Conservation (phyloP, 2,797 vertebrate species). For the Macropus fuliginosus region DNA sequence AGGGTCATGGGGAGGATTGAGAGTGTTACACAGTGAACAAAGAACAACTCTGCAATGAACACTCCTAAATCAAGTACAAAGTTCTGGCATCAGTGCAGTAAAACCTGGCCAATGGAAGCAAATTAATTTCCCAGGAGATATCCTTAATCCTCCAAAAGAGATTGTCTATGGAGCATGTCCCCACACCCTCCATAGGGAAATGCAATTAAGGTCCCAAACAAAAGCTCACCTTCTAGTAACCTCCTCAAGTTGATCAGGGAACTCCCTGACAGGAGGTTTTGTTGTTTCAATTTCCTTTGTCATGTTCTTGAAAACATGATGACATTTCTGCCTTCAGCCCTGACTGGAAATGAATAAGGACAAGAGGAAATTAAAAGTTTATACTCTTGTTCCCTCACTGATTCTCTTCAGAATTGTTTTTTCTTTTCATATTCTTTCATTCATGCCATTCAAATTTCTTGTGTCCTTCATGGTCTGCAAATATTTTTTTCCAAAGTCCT, state of each 20-base stretch:
- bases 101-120: neutral
- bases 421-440: neutral
- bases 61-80: neutral
- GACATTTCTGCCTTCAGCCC: neutral
- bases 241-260: neutral
- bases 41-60: neutral
- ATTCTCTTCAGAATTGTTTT: neutral
- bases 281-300: neutral
- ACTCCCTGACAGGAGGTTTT: constrained; percentile 8
- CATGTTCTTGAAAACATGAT: neutral
- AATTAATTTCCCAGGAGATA: neutral
- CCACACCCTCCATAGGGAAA: neutral
- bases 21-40: neutral
- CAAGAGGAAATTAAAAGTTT: neutral
- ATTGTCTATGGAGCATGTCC: neutral
- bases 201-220: neutral
- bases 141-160: neutral
- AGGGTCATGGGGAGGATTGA: neutral
- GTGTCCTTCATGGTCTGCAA: neutral
- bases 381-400: constrained; percentile 20
- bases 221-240: neutral
- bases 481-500: neutral
- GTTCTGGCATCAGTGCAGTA: neutral
- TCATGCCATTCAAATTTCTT: neutral
- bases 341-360: neutral